Evolutionary conservation across 2,888 invertebrate genomes (phyloP), one percentile per base, ranked within the genome.

Genomic region (Brachypterus glaber): DNA sequence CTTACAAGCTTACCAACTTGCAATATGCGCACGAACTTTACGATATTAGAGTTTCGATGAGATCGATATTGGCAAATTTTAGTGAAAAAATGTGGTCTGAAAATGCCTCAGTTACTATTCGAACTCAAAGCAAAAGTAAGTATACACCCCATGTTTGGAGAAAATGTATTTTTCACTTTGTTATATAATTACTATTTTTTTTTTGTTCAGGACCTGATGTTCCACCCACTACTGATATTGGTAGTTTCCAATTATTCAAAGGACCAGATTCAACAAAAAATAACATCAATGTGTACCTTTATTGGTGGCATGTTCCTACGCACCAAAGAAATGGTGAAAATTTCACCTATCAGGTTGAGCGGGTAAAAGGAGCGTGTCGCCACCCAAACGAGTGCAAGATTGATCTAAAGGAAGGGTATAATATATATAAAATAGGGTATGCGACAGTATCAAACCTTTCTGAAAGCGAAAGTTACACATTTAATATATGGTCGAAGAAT

Each of bases 291-390:
- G 68, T 86, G 27, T 76, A 77, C 58, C 66, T 89, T 14, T 89
- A 87, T 60, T 90, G 89, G 88, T 78, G 83, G 56, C 74, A 79
- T 46, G 71, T 89, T 34, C 73, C 76, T 13, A 70, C 72, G 30
- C 72, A 73, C 55, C 71, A 79, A 49, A 73, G 80, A 51, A 86
- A 86, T 55, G 89, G 87, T 13, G 74, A 76, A 4, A 72, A 81
- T 54, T 86, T 89, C 54, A 70, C 69, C 2, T 89, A 89, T 57
- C 67, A 70, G 46, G 71, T 85, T n/a, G 62, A 5, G 21, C 9
- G 7, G 21, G 7, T 9, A 9, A 9, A 21, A 9, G 21, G 5
- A 7, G 5, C 21, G 21, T 7, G 5, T 21, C 5, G 9, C 9
- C 21, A 21, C 27, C 4, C 7, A 11, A 27, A 9, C 7, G 12